Evolutionary conservation across 2,888 invertebrate genomes (phyloP).

Genomic region (Tetragonisca angustula): DNA sequence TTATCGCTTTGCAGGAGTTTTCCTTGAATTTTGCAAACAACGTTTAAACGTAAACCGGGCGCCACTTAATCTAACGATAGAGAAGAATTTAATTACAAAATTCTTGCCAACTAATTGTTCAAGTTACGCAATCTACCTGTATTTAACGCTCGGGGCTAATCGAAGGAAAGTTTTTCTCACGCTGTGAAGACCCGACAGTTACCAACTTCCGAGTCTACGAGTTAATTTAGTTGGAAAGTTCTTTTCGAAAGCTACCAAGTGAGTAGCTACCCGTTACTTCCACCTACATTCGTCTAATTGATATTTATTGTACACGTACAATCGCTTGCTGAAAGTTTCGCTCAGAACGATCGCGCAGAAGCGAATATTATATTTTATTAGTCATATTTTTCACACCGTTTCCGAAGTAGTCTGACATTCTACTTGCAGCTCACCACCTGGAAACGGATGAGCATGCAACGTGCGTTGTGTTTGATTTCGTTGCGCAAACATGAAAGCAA

Average conservation of each 20-base stretch:
- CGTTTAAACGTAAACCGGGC: constrained; percentile 1
- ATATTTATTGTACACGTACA: background rate
- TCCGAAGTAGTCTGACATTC: background rate
- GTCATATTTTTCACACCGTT: background rate
- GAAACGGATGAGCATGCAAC: background rate
- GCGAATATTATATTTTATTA: background rate
- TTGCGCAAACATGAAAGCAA: constrained; percentile 21
- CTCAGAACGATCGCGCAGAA: background rate
- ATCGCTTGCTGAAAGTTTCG: background rate
- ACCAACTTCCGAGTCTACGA: constrained; percentile 27
- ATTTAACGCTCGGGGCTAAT: constrained; percentile 38
- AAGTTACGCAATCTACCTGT: constrained; percentile 32
- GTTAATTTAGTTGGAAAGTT: constrained; percentile 42
- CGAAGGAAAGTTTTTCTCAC: constrained; percentile 39
- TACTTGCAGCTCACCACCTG: background rate
- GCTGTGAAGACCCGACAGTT: constrained; percentile 17
- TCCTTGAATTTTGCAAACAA: background rate
- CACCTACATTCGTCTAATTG: constrained; percentile 16
- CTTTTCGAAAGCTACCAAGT: constrained; percentile 14
- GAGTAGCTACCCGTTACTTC: background rate
- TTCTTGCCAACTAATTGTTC: constrained; percentile 24
- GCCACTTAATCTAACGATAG: background rate
- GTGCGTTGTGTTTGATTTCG: background rate
- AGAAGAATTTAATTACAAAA: constrained; percentile 37
- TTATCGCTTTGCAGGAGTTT: background rate